Evolutionary conservation across 37 sponge, comb jelly and placozoan genomes (phyloP).

Genomic region (Chondrosia reniformis): DNA sequence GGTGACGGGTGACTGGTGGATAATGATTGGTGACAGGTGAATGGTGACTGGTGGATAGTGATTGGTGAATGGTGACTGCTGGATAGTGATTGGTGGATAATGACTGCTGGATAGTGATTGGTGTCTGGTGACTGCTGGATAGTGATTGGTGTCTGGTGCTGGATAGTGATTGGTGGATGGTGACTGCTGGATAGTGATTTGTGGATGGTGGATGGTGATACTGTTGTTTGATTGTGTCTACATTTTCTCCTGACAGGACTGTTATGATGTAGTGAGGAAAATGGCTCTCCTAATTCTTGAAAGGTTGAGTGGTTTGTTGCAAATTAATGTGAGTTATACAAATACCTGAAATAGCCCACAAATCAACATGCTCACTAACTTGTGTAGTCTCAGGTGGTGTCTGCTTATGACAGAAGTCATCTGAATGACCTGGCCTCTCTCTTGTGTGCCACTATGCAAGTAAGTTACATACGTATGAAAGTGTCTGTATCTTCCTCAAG

Average conservation of each 20-base stretch:
- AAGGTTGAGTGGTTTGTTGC: slow-evolving; percentile 57
- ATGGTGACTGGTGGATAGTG: too few species aligned
- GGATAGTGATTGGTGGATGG: neutral
- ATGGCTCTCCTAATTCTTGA: slow-evolving; percentile 72
- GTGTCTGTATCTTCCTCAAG: too few species aligned
- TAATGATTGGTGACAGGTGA: neutral
- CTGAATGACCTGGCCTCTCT: slow-evolving; percentile 81
- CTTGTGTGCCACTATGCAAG: slow-evolving; percentile 95
- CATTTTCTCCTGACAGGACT: slow-evolving; percentile 63
- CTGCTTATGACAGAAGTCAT: slow-evolving; percentile 42
- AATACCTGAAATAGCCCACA: neutral
- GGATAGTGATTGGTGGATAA: neutral
- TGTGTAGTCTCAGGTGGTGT: neutral
- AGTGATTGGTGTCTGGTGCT: neutral
- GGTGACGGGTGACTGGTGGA: too few species aligned
- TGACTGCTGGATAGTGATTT: neutral
- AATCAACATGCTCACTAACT: neutral
- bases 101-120: too few species aligned
- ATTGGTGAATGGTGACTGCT: neutral
- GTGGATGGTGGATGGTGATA: neutral
- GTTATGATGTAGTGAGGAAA: slow-evolving; percentile 76
- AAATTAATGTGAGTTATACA: slow-evolving; percentile 39
- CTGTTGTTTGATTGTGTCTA: neutral
- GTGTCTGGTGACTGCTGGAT: too few species aligned
- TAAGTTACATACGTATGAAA: too few species aligned